These are phyloP conservation scores for Phrixothrix hirtus DNA, from an alignment of 2,888 invertebrate species.

Conservation along the genomic window DNA sequence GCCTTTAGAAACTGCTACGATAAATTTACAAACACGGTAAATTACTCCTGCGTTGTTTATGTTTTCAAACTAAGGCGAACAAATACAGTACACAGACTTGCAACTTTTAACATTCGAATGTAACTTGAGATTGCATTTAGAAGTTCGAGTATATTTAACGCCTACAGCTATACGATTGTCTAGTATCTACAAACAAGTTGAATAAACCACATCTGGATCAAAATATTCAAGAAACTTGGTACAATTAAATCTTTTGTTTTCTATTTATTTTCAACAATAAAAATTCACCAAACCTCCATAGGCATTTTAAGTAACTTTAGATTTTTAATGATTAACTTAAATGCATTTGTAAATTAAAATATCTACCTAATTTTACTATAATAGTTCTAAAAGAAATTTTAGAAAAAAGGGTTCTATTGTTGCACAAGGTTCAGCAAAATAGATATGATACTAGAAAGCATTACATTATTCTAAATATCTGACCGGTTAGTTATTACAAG, in stretches of 20 bases:
- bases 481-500: no score
- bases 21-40: conserved; percentile 20
- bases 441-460: background rate
- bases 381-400: no score
- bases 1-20: conserved; percentile 18
- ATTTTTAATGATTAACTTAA: conserved; percentile 21
- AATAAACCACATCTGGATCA: background rate
- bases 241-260: conserved; percentile 19
- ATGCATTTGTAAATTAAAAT: no score
- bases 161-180: background rate
- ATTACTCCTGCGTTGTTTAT: conserved; percentile 20
- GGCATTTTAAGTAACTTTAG: conserved; percentile 19
- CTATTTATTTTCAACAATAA: conserved; percentile 21
- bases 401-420: no score
- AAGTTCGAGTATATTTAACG: background rate
- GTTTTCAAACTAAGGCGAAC: conserved; percentile 13
- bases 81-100: conserved; percentile 4
- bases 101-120: conserved; percentile 11
- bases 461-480: no score
- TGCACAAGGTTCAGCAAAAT: no score
- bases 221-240: conserved; percentile 1
- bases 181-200: background rate
- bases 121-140: background rate
- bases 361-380: no score
- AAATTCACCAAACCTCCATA: conserved; percentile 19